phyloP scores from a whole-genome alignment of 2,888 invertebrate species.

The Diogma glabrata region DNA sequence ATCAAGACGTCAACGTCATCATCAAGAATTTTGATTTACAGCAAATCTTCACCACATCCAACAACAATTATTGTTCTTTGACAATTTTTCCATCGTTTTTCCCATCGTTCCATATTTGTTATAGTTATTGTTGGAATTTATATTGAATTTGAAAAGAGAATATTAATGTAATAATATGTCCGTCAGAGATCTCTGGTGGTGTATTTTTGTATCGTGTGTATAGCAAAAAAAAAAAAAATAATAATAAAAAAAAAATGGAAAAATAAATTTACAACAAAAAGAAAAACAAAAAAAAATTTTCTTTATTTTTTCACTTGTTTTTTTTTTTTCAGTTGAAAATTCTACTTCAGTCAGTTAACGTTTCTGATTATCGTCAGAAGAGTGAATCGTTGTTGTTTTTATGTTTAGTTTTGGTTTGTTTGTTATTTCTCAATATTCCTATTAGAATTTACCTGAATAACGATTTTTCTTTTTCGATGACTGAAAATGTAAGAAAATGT shows the following conservation, averaged over 20 bases:
- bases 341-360: constrained; percentile 10
- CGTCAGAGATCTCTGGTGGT: constrained; percentile 5
- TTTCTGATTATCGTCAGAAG: constrained; percentile 9
- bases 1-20: no score
- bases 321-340: constrained; percentile 9
- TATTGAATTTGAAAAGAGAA: no score
- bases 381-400: constrained; percentile 7
- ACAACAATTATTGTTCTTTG: no score
- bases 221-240: constrained; percentile 1
- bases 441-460: no score
- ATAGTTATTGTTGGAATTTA: no score
- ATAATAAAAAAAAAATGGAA: background rate
- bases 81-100: no score
- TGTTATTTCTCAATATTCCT: constrained; percentile 7
- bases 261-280: background rate
- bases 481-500: no score
- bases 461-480: no score
- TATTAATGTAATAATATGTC: no score
- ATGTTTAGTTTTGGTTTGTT: background rate
- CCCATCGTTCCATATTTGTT: no score
- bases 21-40: no score
- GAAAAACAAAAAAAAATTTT: constrained; percentile 4
- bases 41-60: no score
- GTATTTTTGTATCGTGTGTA: constrained; percentile 5
- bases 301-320: background rate